Evolutionary conservation across 1,140 invertebrate species (phyloP).

Genomic region (Scaptomyza pallida): DNA sequence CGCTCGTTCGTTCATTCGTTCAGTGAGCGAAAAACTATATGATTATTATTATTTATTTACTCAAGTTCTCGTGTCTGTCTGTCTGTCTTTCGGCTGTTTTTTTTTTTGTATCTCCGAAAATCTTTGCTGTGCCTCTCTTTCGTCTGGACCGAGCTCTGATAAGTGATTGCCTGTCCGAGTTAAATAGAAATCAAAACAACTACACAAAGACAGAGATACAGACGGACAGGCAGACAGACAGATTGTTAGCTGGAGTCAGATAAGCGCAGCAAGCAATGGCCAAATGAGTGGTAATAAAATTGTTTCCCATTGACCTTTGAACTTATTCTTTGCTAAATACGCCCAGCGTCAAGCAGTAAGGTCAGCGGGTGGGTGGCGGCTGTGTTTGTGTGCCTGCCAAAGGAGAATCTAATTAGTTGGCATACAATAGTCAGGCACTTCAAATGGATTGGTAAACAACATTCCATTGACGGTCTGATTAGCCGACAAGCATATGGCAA

Average conservation of each 20-base stretch:
- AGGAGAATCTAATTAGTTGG: slow-evolving; percentile 63
- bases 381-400: too few species aligned
- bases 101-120: slow-evolving; percentile 11
- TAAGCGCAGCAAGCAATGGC: slow-evolving; percentile 11
- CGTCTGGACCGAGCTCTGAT: slow-evolving; percentile 21
- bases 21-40: neutral
- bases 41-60: slow-evolving; percentile 55
- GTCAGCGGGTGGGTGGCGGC: slow-evolving; percentile 15
- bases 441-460: slow-evolving; percentile 75
- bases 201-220: slow-evolving; percentile 17
- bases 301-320: slow-evolving; percentile 49
- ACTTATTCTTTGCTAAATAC: slow-evolving; percentile 34
- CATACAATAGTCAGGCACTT: slow-evolving; percentile 43
- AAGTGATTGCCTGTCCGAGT: slow-evolving; percentile 59
- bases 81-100: slow-evolving; percentile 8
- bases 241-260: slow-evolving; percentile 2
- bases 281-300: slow-evolving; percentile 38
- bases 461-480: slow-evolving; percentile 44
- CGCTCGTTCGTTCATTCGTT: slow-evolving; percentile 14
- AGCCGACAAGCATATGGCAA: slow-evolving; percentile 34
- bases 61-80: slow-evolving; percentile 17
- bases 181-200: slow-evolving; percentile 67
- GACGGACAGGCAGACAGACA: neutral
- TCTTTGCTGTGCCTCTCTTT: slow-evolving; percentile 24
- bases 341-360: slow-evolving; percentile 7